A percentile compares a stretch with the other conserved stretches of the same genome.
These are phyloP conservation scores for Neoniphon sammara DNA, from an alignment of 2,797 vertebrate species.

Conservation along the genomic window DNA sequence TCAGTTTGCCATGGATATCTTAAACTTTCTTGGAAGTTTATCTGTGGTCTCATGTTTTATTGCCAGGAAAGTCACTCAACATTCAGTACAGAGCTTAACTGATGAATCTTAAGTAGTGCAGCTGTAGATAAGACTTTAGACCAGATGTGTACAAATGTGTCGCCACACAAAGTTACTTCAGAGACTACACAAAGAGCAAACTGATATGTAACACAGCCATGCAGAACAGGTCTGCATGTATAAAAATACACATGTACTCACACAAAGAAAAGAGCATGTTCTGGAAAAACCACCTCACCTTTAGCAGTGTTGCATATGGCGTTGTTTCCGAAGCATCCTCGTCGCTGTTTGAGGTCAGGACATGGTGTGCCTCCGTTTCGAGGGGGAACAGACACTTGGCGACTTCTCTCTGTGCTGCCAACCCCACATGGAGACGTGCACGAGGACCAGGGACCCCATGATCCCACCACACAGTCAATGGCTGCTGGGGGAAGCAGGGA, in stretches of 20 bases:
- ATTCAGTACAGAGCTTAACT: constrained; percentile 9
- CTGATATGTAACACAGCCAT: constrained; percentile 32
- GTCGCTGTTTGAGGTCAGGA: constrained; percentile 88
- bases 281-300: constrained; percentile 76
- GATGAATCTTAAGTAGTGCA: constrained; percentile 52
- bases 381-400: constrained; percentile 86
- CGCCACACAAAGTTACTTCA: constrained; percentile 26
- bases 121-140: constrained; percentile 53
- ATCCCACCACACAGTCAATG: constrained; percentile 85
- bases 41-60: constrained; percentile 23
- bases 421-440: constrained; percentile 87
- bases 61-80: constrained; percentile 23
- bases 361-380: constrained; percentile 87
- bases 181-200: constrained; percentile 39
- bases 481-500: constrained; percentile 77
- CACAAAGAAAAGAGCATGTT: neutral
- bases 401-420: constrained; percentile 86
- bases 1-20: constrained; percentile 16
- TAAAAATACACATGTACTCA: constrained; percentile 1
- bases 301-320: constrained; percentile 78
- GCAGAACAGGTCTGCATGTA: neutral
- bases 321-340: constrained; percentile 88
- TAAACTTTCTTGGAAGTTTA: constrained; percentile 25
- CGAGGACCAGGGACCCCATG: constrained; percentile 87
- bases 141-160: constrained; percentile 51